These are phyloP conservation scores for Ctenoplectra terminalis DNA, from an alignment of 1,140 invertebrate species.

Conservation along the genomic window DNA sequence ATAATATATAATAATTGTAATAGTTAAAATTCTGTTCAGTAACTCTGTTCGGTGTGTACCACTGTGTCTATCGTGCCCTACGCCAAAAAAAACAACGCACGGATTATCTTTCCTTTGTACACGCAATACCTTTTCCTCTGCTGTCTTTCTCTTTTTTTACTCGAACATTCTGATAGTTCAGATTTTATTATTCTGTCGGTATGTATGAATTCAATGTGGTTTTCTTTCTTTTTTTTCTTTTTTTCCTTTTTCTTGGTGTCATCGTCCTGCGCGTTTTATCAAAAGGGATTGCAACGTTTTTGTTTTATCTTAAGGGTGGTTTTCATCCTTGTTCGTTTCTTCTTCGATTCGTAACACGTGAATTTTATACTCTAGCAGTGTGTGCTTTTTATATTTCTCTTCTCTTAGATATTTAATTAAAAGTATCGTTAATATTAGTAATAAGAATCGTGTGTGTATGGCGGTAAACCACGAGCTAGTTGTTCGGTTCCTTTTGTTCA, in stretches of 20 bases:
- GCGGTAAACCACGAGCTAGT: slow-evolving; percentile 32
- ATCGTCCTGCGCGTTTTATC: slow-evolving; percentile 28
- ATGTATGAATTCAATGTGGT: neutral
- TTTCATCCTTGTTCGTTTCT: slow-evolving; percentile 2
- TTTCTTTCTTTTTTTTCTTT: neutral
- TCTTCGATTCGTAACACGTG: neutral
- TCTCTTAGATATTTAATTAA: slow-evolving; percentile 57
- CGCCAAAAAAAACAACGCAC: slow-evolving; percentile 14
- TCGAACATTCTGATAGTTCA: slow-evolving; percentile 26
- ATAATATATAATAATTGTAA: slow-evolving; percentile 68
- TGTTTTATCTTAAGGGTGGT: neutral
- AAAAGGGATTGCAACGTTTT: slow-evolving; percentile 29
- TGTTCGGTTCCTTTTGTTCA: slow-evolving; percentile 16
- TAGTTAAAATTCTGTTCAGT: slow-evolving; percentile 76
- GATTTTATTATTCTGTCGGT: slow-evolving; percentile 11
- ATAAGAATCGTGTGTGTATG: slow-evolving; percentile 35
- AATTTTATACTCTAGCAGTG: slow-evolving; percentile 43
- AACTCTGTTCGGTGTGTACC: slow-evolving; percentile 58
- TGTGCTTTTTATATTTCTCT: slow-evolving; percentile 46
- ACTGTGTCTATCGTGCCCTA: slow-evolving; percentile 31
- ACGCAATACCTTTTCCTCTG: neutral
- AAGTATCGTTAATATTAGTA: slow-evolving; percentile 54
- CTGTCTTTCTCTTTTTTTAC: neutral
- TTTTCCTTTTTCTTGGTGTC: neutral
- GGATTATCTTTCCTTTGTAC: slow-evolving; percentile 13